phyloP scores from a whole-genome alignment of 2,888 invertebrate genomes.

The Girardia tigrina region DNA sequence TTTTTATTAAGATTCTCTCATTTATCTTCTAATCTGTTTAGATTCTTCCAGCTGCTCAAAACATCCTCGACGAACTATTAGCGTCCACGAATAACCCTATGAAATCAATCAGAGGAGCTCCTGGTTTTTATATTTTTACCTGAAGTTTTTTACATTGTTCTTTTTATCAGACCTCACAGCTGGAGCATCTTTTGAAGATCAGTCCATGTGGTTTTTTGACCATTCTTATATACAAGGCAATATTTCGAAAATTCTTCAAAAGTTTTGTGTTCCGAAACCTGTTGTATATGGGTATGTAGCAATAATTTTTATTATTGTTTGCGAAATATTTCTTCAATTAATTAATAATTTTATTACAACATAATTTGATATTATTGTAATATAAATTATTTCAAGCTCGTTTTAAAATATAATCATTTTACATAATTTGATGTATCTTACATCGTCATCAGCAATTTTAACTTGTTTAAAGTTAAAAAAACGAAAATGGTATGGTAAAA shows the following conservation, averaged over 20 bases:
- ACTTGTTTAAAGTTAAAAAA: too few species aligned
- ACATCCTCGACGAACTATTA: slow-evolving; percentile 78
- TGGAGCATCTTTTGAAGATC: slow-evolving; percentile 88
- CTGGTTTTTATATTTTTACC: slow-evolving; percentile 48
- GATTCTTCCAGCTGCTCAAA: slow-evolving; percentile 89
- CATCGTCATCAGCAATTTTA: too few species aligned
- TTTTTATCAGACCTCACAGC: slow-evolving; percentile 77
- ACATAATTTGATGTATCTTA: too few species aligned
- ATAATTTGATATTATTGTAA: too few species aligned
- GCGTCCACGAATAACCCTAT: slow-evolving; percentile 43
- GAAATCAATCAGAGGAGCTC: slow-evolving; percentile 60
- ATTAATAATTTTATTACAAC: too few species aligned
- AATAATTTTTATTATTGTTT: too few species aligned
- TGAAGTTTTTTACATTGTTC: not conserved
- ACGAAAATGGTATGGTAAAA: too few species aligned
- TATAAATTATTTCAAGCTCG: too few species aligned
- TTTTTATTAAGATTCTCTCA: too few species aligned
- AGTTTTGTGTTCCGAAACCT: slow-evolving; percentile 90
- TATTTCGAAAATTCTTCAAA: slow-evolving; percentile 89
- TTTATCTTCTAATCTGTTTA: too few species aligned
- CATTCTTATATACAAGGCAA: slow-evolving; percentile 88
- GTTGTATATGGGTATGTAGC: slow-evolving; percentile 60
- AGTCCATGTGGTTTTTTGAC: slow-evolving; percentile 85
- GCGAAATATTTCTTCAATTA: too few species aligned
- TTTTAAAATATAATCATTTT: too few species aligned